phyloP scores from a whole-genome alignment of 2,113 vertebrate genomes.

The Tichodroma muraria region DNA sequence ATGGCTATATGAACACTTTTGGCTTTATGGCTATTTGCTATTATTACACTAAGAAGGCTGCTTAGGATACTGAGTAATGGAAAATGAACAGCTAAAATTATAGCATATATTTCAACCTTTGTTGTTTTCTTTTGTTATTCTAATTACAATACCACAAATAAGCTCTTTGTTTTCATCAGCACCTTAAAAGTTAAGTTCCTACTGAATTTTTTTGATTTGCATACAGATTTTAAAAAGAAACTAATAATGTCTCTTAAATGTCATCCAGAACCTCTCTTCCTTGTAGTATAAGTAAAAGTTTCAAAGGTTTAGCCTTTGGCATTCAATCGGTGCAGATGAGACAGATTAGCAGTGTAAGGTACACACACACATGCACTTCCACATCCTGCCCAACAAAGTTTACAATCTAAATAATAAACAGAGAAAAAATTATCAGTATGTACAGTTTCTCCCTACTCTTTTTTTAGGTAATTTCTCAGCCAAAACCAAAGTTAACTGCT shows the following conservation, averaged over 20 bases:
- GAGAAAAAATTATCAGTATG: neutral
- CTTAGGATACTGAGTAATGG: neutral
- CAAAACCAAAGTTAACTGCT: neutral
- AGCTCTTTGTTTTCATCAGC: neutral
- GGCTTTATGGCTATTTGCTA: neutral
- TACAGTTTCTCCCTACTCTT: neutral
- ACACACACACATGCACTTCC: neutral
- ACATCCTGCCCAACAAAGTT: neutral
- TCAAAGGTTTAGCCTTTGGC: neutral
- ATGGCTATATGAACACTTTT: neutral
- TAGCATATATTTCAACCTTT: neutral
- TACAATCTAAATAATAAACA: neutral
- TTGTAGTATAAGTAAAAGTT: neutral
- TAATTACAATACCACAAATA: neutral
- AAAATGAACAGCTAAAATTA: neutral
- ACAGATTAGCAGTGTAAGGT: neutral
- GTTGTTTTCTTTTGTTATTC: neutral
- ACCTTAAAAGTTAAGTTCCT: neutral
- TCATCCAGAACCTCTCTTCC: neutral
- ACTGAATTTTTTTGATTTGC: neutral
- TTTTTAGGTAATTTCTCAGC: neutral
- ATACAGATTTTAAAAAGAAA: neutral
- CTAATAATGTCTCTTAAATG: neutral
- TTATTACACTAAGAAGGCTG: neutral
- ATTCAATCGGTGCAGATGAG: neutral